These are phyloP conservation scores for Chloroceryle aenea DNA, from an alignment of 2,113 vertebrate species.

Conservation along the genomic window DNA sequence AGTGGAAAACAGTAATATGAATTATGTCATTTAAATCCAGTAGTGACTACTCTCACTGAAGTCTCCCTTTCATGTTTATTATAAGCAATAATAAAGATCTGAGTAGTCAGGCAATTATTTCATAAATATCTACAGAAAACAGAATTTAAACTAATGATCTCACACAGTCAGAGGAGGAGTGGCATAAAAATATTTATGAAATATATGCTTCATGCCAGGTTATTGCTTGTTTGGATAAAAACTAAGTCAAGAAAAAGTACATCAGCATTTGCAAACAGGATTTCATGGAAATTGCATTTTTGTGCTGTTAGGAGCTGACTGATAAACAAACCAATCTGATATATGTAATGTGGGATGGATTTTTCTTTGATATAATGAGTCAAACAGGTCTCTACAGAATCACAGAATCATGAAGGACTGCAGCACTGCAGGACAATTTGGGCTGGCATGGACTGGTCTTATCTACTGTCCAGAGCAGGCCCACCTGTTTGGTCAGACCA, in stretches of 20 bases:
- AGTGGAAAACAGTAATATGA: background rate
- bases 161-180: background rate
- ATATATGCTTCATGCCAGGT: background rate
- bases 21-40: background rate
- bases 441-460: accelerated
- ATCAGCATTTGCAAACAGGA: background rate
- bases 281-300: background rate
- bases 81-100: background rate
- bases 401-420: background rate
- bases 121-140: background rate
- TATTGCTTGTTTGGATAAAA: background rate
- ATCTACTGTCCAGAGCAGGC: background rate
- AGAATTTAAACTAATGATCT: background rate
- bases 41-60: background rate
- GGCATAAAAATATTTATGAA: background rate
- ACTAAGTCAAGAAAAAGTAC: background rate
- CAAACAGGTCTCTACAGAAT: background rate
- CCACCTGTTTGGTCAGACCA: background rate
- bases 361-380: background rate
- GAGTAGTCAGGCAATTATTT: background rate
- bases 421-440: accelerated
- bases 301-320: background rate
- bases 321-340: background rate
- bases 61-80: background rate
- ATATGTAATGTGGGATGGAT: background rate